A percentile compares a stretch with the other conserved stretches of the same genome.
These are phyloP conservation scores for Melipona beecheii DNA, from an alignment of 2,888 invertebrate genomes.

Conservation along the genomic window DNA sequence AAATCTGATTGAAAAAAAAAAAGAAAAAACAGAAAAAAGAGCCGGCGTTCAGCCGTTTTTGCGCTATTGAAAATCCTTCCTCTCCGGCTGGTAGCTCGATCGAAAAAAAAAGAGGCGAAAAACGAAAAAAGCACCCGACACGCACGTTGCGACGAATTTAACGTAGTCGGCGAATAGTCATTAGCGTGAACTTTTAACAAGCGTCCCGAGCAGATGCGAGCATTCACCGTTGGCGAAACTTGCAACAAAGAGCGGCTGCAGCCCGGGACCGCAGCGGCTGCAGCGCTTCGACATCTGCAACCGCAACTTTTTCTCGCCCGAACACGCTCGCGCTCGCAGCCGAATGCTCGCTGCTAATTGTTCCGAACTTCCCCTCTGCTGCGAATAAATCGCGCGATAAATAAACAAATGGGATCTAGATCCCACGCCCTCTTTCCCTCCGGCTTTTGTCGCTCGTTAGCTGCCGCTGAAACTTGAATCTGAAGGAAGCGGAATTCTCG, in stretches of 20 bases:
- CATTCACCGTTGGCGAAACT: constrained; percentile 18
- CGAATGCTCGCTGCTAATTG: not conserved
- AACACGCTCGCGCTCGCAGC: not conserved
- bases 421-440: too few species aligned
- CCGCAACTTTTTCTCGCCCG: constrained; percentile 11
- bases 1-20: not conserved
- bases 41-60: not conserved
- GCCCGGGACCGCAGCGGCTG: constrained; percentile 1
- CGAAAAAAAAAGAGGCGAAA: too few species aligned
- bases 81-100: not conserved
- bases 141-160: constrained; percentile 31
- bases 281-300: constrained; percentile 36
- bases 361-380: not conserved
- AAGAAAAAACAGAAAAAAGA: not conserved
- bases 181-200: constrained; percentile 54
- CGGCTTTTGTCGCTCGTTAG: too few species aligned
- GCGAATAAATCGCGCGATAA: too few species aligned
- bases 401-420: too few species aligned
- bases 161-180: constrained; percentile 34
- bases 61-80: not conserved
- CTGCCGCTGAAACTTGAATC: too few species aligned
- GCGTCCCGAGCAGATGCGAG: constrained; percentile 39
- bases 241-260: constrained; percentile 33
- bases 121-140: not conserved
- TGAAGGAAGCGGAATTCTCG: not conserved